phyloP scores from a whole-genome alignment of 1,140 invertebrate species.

The Brachionus rotundiformis region DNA sequence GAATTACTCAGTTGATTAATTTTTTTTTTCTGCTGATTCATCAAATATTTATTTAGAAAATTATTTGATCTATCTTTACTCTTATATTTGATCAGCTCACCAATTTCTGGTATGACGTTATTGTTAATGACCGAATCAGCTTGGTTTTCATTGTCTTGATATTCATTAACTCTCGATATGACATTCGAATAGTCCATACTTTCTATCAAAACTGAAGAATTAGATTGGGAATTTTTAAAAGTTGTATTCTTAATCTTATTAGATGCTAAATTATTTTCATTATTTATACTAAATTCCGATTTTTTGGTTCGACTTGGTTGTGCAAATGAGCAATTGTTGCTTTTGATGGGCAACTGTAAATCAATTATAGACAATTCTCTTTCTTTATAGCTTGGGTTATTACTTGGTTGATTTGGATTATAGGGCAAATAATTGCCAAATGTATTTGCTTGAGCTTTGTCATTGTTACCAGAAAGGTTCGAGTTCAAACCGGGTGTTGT shows the following conservation, averaged over 20 bases:
- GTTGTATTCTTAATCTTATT: not conserved
- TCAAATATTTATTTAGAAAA: conserved; percentile 19
- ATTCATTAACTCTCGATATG: not conserved
- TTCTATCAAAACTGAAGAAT: not conserved
- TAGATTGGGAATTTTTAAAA: not conserved
- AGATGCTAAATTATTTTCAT: not conserved
- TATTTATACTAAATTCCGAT: not conserved
- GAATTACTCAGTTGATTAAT: not conserved
- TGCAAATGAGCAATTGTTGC: not conserved
- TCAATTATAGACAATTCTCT: conserved; percentile 27
- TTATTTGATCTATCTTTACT: conserved; percentile 20
- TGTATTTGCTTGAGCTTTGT: not conserved
- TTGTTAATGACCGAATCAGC: not conserved
- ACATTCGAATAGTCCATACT: conserved; percentile 10
- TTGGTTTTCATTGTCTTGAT: not conserved
- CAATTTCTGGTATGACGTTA: not conserved
- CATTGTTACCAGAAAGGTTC: not conserved
- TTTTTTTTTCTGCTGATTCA: conserved; percentile 20
- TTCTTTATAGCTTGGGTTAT: not conserved
- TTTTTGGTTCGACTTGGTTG: not conserved
- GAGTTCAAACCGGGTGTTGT: not conserved
- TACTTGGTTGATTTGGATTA: conserved; percentile 27
- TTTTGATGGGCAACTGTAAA: conserved; percentile 33
- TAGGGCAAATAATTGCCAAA: conserved; percentile 31
- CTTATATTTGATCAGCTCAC: not conserved